A percentile compares a stretch with the other conserved stretches of the same genome.
Evolutionary conservation across 1,140 invertebrate genomes (phyloP).

Genomic region (Scaptomyza graminum): DNA sequence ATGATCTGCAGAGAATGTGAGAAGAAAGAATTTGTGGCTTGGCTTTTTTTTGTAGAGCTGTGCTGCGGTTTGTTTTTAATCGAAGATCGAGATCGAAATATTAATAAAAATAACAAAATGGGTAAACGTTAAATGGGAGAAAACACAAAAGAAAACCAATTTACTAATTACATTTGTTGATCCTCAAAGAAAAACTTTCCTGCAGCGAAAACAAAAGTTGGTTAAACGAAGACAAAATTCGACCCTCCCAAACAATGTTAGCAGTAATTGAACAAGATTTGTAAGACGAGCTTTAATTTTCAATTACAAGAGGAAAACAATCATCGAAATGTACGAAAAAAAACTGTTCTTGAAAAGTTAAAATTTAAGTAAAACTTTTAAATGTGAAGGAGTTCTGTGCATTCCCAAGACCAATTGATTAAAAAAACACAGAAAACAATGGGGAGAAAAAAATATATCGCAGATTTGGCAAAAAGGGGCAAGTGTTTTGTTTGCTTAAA

Average conservation of each 20-base stretch:
- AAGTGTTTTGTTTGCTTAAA: conserved; percentile 14
- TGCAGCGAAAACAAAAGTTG: neutral
- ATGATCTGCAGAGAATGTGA: neutral
- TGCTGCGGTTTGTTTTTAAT: neutral
- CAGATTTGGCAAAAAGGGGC: neutral
- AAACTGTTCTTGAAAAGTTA: too few relatives aligned
- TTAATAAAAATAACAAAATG: too few relatives aligned
- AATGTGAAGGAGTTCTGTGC: neutral
- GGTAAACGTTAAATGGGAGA: too few relatives aligned
- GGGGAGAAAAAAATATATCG: neutral
- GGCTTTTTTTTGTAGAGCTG: too few relatives aligned
- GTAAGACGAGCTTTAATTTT: neutral
- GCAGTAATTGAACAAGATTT: neutral
- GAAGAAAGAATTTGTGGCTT: too few relatives aligned
- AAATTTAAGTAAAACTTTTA: too few relatives aligned
- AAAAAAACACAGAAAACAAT: neutral
- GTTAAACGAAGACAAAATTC: neutral
- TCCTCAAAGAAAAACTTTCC: neutral
- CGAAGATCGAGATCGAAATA: neutral
- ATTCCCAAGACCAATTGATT: neutral
- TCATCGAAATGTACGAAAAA: neutral
- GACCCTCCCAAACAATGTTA: neutral
- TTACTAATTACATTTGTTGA: neutral
- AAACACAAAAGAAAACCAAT: too few relatives aligned
- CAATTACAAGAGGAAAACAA: neutral